Evolutionary conservation across 2,888 invertebrate species (phyloP).

Genomic region (Timema cristinae): DNA sequence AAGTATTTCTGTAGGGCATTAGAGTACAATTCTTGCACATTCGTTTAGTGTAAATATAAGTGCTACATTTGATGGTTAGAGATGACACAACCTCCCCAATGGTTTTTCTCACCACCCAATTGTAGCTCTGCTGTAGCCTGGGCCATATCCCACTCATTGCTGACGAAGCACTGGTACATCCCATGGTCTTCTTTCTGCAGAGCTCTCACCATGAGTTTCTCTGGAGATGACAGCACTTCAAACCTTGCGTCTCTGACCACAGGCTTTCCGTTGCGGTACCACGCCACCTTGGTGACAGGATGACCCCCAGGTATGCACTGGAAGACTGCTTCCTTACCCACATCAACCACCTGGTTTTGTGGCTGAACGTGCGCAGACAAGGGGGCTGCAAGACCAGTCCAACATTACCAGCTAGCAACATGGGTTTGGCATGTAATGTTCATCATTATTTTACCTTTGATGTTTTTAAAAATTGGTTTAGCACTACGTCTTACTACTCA

Average conservation of each 20-base stretch:
- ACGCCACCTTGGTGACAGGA: constrained; percentile 73
- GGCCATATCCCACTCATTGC: constrained; percentile 45
- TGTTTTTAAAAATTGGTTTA: constrained; percentile 10
- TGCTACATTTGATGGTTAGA: too few relatives aligned
- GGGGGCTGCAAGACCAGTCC: constrained; percentile 57
- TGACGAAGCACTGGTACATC: constrained; percentile 53
- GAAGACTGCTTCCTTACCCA: constrained; percentile 77
- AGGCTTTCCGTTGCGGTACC: constrained; percentile 74
- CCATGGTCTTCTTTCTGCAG: constrained; percentile 49
- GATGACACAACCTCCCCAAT: too few relatives aligned
- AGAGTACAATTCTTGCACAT: too few relatives aligned
- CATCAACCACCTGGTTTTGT: constrained; percentile 72
- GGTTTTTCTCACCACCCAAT: constrained; percentile 43
- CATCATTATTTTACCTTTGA: constrained; percentile 10
- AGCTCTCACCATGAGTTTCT: constrained; percentile 36
- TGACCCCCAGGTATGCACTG: constrained; percentile 84
- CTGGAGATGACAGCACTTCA: constrained; percentile 47
- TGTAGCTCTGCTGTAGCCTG: constrained; percentile 46
- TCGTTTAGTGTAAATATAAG: too few relatives aligned
- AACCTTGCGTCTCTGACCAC: constrained; percentile 57
- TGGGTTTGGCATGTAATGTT: neutral
- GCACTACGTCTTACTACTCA: too few relatives aligned
- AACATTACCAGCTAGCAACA: neutral
- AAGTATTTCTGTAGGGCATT: too few relatives aligned
- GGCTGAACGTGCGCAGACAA: constrained; percentile 77